These are phyloP conservation scores for Cephus pygmeus DNA, from an alignment of 2,888 invertebrate species.

Conservation along the genomic window DNA sequence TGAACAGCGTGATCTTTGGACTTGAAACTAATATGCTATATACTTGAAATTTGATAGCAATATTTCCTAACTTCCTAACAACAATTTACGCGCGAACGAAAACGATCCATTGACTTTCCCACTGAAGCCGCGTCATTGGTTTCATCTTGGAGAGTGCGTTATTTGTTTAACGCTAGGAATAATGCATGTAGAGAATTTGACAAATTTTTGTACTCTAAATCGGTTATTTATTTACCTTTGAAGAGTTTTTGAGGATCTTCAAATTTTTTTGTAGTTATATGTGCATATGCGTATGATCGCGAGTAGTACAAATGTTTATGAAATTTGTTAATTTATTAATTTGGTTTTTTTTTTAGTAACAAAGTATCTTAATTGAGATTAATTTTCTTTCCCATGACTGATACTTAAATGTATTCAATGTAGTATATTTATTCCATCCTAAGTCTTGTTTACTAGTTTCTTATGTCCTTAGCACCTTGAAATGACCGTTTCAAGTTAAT, in stretches of 20 bases:
- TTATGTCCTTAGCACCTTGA: constrained; percentile 1
- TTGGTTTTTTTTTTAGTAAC: background rate
- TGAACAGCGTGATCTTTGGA: constrained; percentile 1
- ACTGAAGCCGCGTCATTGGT: background rate
- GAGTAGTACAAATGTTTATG: background rate
- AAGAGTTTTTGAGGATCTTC: background rate
- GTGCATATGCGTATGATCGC: background rate
- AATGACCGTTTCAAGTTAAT: constrained; percentile 5
- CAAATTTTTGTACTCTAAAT: background rate
- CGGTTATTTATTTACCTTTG: background rate
- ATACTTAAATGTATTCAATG: background rate
- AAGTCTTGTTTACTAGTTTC: constrained; percentile 4
- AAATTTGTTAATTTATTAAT: background rate
- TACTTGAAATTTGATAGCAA: background rate
- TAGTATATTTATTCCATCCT: background rate
- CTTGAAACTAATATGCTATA: background rate
- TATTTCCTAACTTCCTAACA: background rate
- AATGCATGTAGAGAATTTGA: background rate
- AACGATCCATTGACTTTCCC: background rate
- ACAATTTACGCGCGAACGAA: background rate
- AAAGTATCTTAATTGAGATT: background rate
- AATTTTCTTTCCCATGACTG: background rate
- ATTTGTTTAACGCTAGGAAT: background rate
- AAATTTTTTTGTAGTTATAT: background rate
- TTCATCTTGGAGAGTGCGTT: background rate